Base-by-base conservation (phyloP, 2,888 invertebrate species). In the Drosophila incognita region DNA sequence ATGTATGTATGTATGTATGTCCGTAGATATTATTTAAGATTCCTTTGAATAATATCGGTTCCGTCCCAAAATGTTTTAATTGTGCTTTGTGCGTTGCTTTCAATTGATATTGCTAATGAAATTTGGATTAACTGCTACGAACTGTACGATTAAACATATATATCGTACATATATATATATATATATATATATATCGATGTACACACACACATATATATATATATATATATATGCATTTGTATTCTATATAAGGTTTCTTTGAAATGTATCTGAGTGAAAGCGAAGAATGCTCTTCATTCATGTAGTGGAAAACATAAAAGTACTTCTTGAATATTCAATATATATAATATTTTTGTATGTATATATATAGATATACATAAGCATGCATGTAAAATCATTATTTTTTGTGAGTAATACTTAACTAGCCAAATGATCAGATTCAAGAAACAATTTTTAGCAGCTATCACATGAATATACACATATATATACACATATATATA, bases 381-480 rank as follows among this genome's bases (percentile, higher is more conserved):
- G 49, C 18, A 27, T 49, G 49, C n/a, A 49, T 27, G 5, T 49
- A 24, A 21, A 24, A 24, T 36, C 24, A 35, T 15, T 27, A 33
- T n/a, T 10, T 51, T 33, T 35, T n/a, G 24, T 46, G 24, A 57
- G 24, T 46, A 73, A 58, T 75, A 58, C 51, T 75, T 60, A 65
- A 52, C 53, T 69, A 77, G 69, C 70, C 61, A 74, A 79, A 58
- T 54, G 56, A 46, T 60, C 38, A 38, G 24, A 36, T 61, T 48
- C 11, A 68, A 33, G 21, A 35, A 51, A 48, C 11, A 66, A 54
- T 61, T 74, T 75, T 48, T 53, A 54, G 60, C 69, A 72, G 64
- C 80, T 80, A 80, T 82, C 80, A 80, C 80, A 80, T 79, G 69
- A 82, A 79, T 80, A 27, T 54, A 11, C n/a, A n/a, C 3, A 8